Evolutionary conservation across 2,113 vertebrate genomes (phyloP), one percentile per base, ranked within the genome.

Genomic region (Arothron firmamentum): DNA sequence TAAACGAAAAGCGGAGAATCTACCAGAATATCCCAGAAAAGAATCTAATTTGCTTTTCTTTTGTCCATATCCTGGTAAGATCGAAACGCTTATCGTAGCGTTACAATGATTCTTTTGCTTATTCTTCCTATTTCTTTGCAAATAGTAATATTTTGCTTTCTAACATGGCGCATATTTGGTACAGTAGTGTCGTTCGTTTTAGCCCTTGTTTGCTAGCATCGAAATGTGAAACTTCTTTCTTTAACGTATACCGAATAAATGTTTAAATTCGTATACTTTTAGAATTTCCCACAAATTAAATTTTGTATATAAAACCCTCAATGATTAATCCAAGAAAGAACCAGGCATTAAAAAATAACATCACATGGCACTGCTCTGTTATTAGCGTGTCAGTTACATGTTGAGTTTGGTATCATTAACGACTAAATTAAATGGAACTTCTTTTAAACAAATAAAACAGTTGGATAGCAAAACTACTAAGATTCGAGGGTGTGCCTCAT

Each of bases 191-290:
- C 21, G 21, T 23, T 2, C 21, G 21, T 23, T 28, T 3, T 28
- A 52, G 43, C 67, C 55, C 42, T 47, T 23, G 47, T 68, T 60
- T 56, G 81, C 69, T 54, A 25, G 17, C 54, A 68, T 70, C 63
- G 5, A 45, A 45, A 16, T 38, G 34, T 38, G 50, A 7, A 55
- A 42, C 34, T 15, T 8, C 13, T 28, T 28, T 20, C 1, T 20
- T 11, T 11, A 38, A 11, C 34, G 34, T 9, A 0, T 38, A 12
- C 34, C 9, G 8, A 28, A 28, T 28, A 28, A 28, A 20, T 13
- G 18, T 13, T 0, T 0, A 2, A 23, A 56, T 58, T 4, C 11
- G 10, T 2, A 45, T 45, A 5, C 16, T 10, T 45, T 45, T 45
- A 16, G 4, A 45, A 45, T 45, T 45, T 11, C 10, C 34, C 34